Percentiles rank a stretch among this genome's conserved stretches.
Conservation (phyloP, 2,797 vertebrate genomes). For the Iguana delicatissima region DNA sequence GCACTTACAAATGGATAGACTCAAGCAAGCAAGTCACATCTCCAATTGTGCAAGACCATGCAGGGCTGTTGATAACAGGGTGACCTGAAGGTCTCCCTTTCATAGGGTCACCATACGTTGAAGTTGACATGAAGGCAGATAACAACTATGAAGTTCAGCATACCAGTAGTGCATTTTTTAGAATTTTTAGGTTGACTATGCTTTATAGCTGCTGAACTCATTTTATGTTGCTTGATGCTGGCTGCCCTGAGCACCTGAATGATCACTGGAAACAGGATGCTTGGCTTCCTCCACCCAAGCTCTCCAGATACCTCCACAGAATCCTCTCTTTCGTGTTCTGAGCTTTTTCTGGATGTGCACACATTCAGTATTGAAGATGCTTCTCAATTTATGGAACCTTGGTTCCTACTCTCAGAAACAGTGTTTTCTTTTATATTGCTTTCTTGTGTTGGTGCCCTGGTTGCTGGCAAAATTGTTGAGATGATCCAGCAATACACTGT, state of each 20-base stretch:
- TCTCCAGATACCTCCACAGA: neutral
- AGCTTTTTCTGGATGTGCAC: neutral
- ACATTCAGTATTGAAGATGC: neutral
- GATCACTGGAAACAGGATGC: neutral
- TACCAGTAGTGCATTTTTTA: no score
- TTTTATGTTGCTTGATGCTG: neutral
- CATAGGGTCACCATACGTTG: no score
- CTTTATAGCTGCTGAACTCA: neutral
- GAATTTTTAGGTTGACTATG: no score
- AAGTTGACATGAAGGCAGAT: no score
- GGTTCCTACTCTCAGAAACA: neutral
- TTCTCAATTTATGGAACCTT: neutral
- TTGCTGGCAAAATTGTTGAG: no score
- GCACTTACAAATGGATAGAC: no score
- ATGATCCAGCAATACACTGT: neutral
- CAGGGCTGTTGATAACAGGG: no score
- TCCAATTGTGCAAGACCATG: no score
- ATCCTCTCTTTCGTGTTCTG: neutral
- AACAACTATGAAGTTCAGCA: no score
- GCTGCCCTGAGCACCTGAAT: neutral
- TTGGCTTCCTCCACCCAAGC: neutral
- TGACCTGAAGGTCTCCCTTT: no score
- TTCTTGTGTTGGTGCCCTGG: neutral
- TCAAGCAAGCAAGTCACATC: no score
- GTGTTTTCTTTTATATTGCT: neutral